Evolutionary conservation across 2,888 invertebrate genomes (phyloP), one percentile per base, ranked within the genome.

Genomic region (Limnephilus marmoratus): DNA sequence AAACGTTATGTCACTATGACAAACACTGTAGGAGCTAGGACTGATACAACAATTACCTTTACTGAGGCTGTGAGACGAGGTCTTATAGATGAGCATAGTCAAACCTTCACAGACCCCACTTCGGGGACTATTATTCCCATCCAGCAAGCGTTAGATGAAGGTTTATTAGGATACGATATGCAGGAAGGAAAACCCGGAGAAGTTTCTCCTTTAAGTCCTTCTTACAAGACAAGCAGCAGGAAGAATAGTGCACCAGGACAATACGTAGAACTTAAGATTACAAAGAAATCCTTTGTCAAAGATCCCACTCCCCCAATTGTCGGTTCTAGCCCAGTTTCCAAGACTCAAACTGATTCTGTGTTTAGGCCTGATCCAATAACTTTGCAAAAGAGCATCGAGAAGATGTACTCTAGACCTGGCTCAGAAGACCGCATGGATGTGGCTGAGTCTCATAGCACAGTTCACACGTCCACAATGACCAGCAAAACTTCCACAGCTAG

Each of bases 1-100:
- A 98, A 98, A 95, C 96, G 98, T 37, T 98, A 98, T 94, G 98
- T 98, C 3, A 98, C 98, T 0, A 97, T 98, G 37, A 97, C 97
- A 29, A 97, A 97, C 93, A 97, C 97, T 11, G 95, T 96, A 91
- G 95, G 96, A 45, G 96, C 97, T 94, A 96, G 96, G 94, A 95
- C 96, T 90, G 96, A 96, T 94, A 96, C 96, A 68, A 96, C 96
- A 90, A 96, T 98, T 89, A 97, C 98, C 0, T 98, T 98, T 94
- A 97, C 97, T 3, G 98, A 98, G 95, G 98, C 98, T 2, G 96
- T 98, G 87, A 96, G 96, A 92, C 97, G 97, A 94, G 98, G 98
- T 91, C 96, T 98, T 90, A 98, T 99, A 93, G 98, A 99, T 95
- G 98, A 98, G 95, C 96, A 96, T 87, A 97, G 97, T 87, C 97